Evolutionary conservation across 1,140 invertebrate genomes (phyloP).

Genomic region (Ceratitis capitata): DNA sequence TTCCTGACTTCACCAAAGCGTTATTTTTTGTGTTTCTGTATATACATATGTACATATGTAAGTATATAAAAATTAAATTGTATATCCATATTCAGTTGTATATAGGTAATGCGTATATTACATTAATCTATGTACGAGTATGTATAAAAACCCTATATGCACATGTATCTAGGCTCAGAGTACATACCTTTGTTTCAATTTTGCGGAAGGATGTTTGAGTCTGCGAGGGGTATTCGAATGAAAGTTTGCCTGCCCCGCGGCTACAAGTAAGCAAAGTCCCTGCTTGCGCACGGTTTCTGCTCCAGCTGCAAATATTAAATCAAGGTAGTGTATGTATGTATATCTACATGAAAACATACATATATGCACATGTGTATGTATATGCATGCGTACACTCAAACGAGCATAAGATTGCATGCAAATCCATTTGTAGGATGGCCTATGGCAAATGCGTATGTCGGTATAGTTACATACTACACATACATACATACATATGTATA

Average conservation of each 20-base stretch:
- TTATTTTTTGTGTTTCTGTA: too few relatives aligned
- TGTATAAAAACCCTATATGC: too few relatives aligned
- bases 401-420: conserved; percentile 16
- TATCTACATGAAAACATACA: not conserved
- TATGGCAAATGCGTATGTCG: not conserved
- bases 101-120: too few relatives aligned
- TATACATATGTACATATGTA: too few relatives aligned
- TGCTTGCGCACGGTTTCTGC: conserved; percentile 37
- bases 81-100: too few relatives aligned
- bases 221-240: conserved; percentile 6
- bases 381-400: not conserved
- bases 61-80: too few relatives aligned
- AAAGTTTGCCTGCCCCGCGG: conserved; percentile 41
- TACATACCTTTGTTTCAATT: too few relatives aligned
- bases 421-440: conserved; percentile 26
- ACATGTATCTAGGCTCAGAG: too few relatives aligned
- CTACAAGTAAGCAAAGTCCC: conserved; percentile 47
- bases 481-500: not conserved
- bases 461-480: not conserved
- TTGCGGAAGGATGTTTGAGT: not conserved
- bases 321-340: conserved; percentile 45
- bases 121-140: too few relatives aligned
- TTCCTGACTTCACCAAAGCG: too few relatives aligned
- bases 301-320: conserved; percentile 54
- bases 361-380: not conserved